phyloP scores from a whole-genome alignment of 2,113 vertebrate species.

The Austrofundulus limnaeus region DNA sequence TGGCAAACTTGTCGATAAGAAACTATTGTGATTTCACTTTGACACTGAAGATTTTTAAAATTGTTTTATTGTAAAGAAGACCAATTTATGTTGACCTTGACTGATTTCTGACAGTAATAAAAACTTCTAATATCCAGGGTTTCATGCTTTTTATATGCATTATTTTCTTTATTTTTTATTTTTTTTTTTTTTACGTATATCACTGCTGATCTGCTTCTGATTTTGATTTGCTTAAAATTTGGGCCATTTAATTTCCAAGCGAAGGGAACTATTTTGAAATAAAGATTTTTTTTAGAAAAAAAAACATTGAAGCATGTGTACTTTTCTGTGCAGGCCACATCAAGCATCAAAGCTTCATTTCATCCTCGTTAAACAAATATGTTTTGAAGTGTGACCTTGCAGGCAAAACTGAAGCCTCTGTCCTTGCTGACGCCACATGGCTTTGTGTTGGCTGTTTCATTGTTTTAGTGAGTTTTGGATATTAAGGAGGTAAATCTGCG shows the following conservation, averaged over 20 bases:
- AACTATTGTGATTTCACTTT: too few species aligned
- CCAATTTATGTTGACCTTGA: too few species aligned
- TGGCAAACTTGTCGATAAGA: too few species aligned
- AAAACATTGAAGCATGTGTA: constrained; percentile 46
- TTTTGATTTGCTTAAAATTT: constrained; percentile 18
- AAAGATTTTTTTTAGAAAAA: constrained; percentile 45
- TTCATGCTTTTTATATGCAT: too few species aligned
- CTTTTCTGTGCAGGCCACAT: constrained; percentile 25
- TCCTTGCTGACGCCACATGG: constrained; percentile 60
- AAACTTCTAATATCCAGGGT: too few species aligned
- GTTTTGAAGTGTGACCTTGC: constrained; percentile 65
- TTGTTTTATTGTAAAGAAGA: too few species aligned
- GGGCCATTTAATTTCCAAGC: constrained; percentile 36
- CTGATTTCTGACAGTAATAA: too few species aligned
- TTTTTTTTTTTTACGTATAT: too few species aligned
- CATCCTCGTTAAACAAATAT: constrained; percentile 58
- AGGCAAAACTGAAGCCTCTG: constrained; percentile 24
- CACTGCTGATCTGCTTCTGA: constrained; percentile 30
- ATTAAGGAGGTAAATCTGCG: constrained; percentile 69
- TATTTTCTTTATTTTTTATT: too few species aligned
- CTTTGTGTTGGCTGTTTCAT: constrained; percentile 62
- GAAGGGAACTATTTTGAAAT: constrained; percentile 57
- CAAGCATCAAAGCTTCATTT: constrained; percentile 48
- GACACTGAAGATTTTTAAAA: too few species aligned
- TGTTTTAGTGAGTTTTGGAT: constrained; percentile 60